A percentile compares a stretch with the other conserved stretches of the same genome.
These are phyloP conservation scores for Ophiodon elongatus DNA, from an alignment of 2,113 vertebrate species.

Conservation along the genomic window DNA sequence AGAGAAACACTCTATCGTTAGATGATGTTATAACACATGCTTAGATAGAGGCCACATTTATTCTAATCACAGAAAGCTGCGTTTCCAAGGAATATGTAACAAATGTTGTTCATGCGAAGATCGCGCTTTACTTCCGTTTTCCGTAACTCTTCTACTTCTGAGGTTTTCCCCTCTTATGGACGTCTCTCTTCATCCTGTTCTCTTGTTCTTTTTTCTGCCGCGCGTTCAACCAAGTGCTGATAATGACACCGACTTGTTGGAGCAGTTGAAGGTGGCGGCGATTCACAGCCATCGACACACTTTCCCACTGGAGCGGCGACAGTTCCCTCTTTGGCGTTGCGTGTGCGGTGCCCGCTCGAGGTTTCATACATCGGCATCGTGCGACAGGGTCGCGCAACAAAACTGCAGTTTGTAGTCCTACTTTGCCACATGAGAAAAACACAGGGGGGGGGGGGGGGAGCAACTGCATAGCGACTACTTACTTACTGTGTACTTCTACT, in stretches of 20 bases:
- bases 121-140: background rate
- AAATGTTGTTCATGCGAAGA: background rate
- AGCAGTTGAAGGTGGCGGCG: conserved; percentile 30
- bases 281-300: conserved; percentile 73
- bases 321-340: conserved; percentile 34
- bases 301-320: conserved; percentile 39
- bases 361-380: background rate
- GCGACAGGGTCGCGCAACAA: background rate
- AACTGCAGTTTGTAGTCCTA: background rate
- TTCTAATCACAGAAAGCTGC: background rate
- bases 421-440: background rate
- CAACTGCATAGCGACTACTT: background rate
- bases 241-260: conserved; percentile 38
- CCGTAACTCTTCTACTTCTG: background rate
- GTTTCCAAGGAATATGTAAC: background rate
- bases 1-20: background rate
- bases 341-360: background rate
- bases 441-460: too few relatives aligned
- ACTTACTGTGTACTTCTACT: background rate
- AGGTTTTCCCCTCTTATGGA: background rate
- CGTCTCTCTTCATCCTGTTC: background rate
- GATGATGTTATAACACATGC: background rate
- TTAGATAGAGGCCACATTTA: background rate
- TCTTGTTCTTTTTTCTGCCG: background rate
- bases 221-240: conserved; percentile 45